Evolutionary conservation across 2,888 invertebrate genomes (phyloP), one percentile per base, ranked within the genome.

Genomic region (Craniophora ligustri): DNA sequence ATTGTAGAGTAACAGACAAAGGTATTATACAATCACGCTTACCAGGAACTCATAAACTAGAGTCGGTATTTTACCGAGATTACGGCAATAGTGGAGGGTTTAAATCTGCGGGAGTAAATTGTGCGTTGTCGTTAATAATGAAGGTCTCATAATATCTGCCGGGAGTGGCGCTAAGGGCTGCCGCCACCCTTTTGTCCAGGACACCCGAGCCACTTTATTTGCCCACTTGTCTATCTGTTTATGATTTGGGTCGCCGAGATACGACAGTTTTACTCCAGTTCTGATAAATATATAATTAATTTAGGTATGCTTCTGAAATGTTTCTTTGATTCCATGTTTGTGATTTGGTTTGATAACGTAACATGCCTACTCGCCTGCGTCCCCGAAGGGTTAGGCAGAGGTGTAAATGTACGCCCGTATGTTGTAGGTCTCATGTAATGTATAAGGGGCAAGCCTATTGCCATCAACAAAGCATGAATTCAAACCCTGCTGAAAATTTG

Each of bases 61-160:
- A 67, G 57, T 34, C 47, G 46, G 58, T 67, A 54, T 67, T 67
- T 72, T 59, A 75, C 70, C 62, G 64, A 65, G 67, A 73, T 75
- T 65, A 69, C 67, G 41, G 54, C 53, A 48, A 55, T 55, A 72
- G 65, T 66, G 53, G 57, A 65, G 62, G 69, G 65, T 41, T 61
- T 31, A 46, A 65, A 69, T 75, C 65, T 62, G 57, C 30, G 63
- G 42, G 67, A 71, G 67, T 71, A 66, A 66, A 65, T 67, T 67
- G 40, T 48, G 55, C 49, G 61, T 65, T 62, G 66, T 75, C 75
- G 75, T 80, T 78, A 74, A 78, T 79, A 76, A 79, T 72, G 65
- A 75, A 72, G 70, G 72, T 60, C 72, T 72, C 75, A 71, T 76
- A 75, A 82, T 79, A 71, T 78, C 78, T 78, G 78, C 72, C 78